Evolutionary conservation across 1,140 invertebrate genomes (phyloP).

Genomic region (Monomorium pharaonis): DNA sequence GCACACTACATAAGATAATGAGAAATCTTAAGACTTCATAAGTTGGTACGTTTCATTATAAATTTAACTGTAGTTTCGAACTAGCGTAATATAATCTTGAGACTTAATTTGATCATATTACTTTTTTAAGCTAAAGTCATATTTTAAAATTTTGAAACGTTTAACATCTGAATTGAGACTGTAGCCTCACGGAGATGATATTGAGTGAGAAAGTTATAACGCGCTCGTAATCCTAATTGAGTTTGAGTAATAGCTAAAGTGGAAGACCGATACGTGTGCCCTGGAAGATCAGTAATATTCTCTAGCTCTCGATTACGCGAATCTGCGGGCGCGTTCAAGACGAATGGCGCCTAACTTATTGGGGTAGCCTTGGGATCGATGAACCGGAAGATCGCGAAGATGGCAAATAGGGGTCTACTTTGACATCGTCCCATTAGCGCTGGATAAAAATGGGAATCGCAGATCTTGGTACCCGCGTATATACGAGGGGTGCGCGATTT

Average conservation of each 20-base stretch:
- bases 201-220: constrained; percentile 21
- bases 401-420: constrained; percentile 70
- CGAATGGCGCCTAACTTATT: constrained; percentile 57
- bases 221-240: constrained; percentile 29
- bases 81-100: background rate
- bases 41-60: background rate
- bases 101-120: background rate
- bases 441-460: constrained; percentile 66
- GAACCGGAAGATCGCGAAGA: constrained; percentile 64
- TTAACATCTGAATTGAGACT: background rate
- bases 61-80: background rate
- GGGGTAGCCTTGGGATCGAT: constrained; percentile 60
- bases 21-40: background rate
- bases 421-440: constrained; percentile 63
- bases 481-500: constrained; percentile 56
- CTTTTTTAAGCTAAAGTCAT: background rate
- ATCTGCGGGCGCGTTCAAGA: constrained; percentile 60
- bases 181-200: background rate
- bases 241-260: constrained; percentile 18
- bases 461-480: constrained; percentile 60
- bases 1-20: no score
- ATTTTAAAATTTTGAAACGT: background rate
- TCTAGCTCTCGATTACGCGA: background rate
- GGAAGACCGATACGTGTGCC: background rate
- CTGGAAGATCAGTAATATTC: constrained; percentile 47